Evolutionary conservation across 92 coral and sea anemone genomes (phyloP).

Genomic region (Pocillopora meandrina): DNA sequence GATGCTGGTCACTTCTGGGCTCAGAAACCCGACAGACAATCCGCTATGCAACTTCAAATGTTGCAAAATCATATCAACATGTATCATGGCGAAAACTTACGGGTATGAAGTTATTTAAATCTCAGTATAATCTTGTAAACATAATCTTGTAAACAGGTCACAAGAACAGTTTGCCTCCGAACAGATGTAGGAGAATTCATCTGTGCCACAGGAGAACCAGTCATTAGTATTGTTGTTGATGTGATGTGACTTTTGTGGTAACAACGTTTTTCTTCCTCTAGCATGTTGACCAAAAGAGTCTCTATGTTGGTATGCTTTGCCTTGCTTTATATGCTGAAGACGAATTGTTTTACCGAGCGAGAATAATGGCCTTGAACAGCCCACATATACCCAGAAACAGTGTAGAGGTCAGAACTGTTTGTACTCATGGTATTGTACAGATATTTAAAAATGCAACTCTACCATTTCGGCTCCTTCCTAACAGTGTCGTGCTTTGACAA

Average conservation of each 20-base stretch:
- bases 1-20: conserved; percentile 99
- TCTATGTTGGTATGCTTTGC: conserved; percentile 61
- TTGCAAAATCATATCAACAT: conserved; percentile 62
- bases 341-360: conserved; percentile 72
- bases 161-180: no score
- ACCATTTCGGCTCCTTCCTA: no score
- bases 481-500: no score
- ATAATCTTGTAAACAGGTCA: no score
- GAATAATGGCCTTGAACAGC: conserved; percentile 47
- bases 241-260: background rate
- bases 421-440: no score
- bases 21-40: conserved; percentile 78
- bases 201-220: no score
- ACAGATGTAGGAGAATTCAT: no score
- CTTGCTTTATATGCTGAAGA: conserved; percentile 72
- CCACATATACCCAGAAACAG: background rate
- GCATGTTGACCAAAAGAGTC: conserved; percentile 5
- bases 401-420: background rate
- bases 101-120: conserved; percentile 29
- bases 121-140: background rate
- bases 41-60: conserved; percentile 51
- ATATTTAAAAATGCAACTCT: no score
- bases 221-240: background rate
- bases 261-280: background rate
- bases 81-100: conserved; percentile 44